These are phyloP conservation scores for Benthosema pterotum DNA, from an alignment of 2,797 vertebrate species.

Conservation along the genomic window DNA sequence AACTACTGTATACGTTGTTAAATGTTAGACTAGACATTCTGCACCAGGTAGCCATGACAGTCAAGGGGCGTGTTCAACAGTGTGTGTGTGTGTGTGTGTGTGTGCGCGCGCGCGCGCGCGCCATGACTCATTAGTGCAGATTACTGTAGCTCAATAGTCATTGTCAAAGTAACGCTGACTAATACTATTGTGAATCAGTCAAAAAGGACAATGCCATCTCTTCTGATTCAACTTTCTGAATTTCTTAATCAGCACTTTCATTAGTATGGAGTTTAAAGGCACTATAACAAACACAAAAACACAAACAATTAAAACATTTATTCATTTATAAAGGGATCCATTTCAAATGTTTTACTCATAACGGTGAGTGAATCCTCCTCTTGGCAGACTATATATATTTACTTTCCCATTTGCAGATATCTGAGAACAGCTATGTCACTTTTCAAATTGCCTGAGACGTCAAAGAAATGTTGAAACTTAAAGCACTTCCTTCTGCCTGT, in stretches of 20 bases:
- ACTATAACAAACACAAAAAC: background rate
- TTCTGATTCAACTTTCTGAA: too few relatives aligned
- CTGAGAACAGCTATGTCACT: background rate
- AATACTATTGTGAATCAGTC: too few relatives aligned
- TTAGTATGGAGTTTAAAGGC: background rate
- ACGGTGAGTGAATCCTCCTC: slow-evolving; percentile 15
- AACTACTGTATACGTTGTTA: too few relatives aligned
- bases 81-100: background rate
- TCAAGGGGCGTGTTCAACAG: too few relatives aligned
- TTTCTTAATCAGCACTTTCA: too few relatives aligned
- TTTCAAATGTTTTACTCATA: slow-evolving; percentile 43
- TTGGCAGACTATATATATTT: slow-evolving; percentile 9
- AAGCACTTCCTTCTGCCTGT: slow-evolving; percentile 19
- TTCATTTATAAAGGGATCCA: slow-evolving; percentile 60
- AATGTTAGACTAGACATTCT: too few relatives aligned
- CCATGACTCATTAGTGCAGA: too few relatives aligned
- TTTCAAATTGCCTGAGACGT: slow-evolving; percentile 15
- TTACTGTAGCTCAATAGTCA: too few relatives aligned
- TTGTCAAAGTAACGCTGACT: too few relatives aligned
- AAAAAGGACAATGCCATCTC: too few relatives aligned
- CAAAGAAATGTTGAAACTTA: slow-evolving; percentile 19
- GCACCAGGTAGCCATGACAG: too few relatives aligned
- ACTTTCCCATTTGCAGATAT: slow-evolving; percentile 11
- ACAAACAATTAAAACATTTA: slow-evolving; percentile 66
- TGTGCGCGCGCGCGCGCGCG: background rate